These are phyloP conservation scores for Mellilla xanthometata DNA, from an alignment of 2,888 invertebrate genomes.

Conservation along the genomic window DNA sequence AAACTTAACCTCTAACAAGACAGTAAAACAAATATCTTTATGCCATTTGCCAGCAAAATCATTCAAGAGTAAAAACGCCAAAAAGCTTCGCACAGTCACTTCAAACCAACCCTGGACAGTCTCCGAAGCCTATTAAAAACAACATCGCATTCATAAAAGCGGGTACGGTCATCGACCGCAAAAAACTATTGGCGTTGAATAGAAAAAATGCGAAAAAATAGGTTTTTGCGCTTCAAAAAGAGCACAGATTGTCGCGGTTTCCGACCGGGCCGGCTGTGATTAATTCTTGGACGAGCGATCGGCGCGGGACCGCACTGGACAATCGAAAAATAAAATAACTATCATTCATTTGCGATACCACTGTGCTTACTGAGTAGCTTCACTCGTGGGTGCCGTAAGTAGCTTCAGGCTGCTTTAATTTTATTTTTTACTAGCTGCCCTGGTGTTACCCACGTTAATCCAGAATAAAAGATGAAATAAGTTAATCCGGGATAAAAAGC, in stretches of 20 bases:
- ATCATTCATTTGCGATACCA: slow-evolving; percentile 70
- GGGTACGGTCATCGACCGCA: slow-evolving; percentile 67
- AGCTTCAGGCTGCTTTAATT: too few species aligned
- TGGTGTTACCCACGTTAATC: too few species aligned
- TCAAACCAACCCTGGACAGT: neutral
- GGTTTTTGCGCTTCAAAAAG: slow-evolving; percentile 60
- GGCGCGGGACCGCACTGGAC: slow-evolving; percentile 61
- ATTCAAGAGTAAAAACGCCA: too few species aligned
- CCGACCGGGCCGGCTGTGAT: slow-evolving; percentile 57
- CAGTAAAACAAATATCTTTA: too few species aligned
- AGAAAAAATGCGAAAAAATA: slow-evolving; percentile 59
- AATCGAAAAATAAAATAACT: slow-evolving; percentile 80
- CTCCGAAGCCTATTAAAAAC: slow-evolving; percentile 44
- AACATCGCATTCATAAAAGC: slow-evolving; percentile 55
- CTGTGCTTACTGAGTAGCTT: slow-evolving; percentile 65
- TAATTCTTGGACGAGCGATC: slow-evolving; percentile 72
- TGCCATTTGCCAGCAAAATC: too few species aligned
- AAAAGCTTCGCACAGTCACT: too few species aligned
- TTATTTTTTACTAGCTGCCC: too few species aligned
- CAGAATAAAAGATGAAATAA: too few species aligned
- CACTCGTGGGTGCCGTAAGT: slow-evolving; percentile 32
- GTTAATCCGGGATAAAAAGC: too few species aligned
- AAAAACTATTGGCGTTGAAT: slow-evolving; percentile 75
- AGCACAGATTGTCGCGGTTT: slow-evolving; percentile 75
- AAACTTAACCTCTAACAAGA: too few species aligned